Evolutionary conservation across 2,113 vertebrate species (phyloP), one percentile per base, ranked within the genome.

Genomic region (Indri indri): DNA sequence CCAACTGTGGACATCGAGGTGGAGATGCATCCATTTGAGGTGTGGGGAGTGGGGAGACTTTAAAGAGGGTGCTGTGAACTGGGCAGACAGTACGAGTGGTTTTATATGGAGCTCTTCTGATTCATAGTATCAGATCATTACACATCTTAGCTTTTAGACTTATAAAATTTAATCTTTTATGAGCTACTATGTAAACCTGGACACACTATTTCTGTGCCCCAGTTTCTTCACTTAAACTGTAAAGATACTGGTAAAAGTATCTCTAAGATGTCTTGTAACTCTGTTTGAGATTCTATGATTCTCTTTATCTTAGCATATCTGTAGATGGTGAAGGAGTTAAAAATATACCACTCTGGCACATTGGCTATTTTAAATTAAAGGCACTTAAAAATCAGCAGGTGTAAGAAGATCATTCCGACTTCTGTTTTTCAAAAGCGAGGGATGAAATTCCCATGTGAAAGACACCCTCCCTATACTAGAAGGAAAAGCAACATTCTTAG

Each of bases 321-420:
- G 7, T 74, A 77, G 84, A 81, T 30, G 68, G 22, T 20, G 61
- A 89, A 89, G 77, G 79, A 70, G n/a, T 90, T 96, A 90, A 96
- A 84, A 96, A 84, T 71, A 85, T 18, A 34, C 30, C 63, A n/a
- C 63, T 79, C 34, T 96, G 91, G 50, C 80, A 80, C 70, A 40
- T 54, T 90, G n/a, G 90, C 42, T 85, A 61, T 70, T 85, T 90
- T 90, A 63, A 70, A 70, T 84, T 93, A 85, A 93, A 89, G 27
- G 22, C 45, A 74, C 22, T 80, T 83, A 8, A 74, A 93, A 80
- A 90, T 85, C 13, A 71, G 91, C 80, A 90, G 71, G 86, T 93
- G 80, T 37, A 42, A 71, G 86, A 37, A 90, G 63, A 80, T 85
- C 63, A 71, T 71, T 79, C 81, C 85, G 91, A 79, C 63, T 91